Percentiles rank a stretch among this genome's conserved stretches.
These are phyloP conservation scores for Hiodon alosoides DNA, from an alignment of 2,113 vertebrate genomes.

Conservation along the genomic window DNA sequence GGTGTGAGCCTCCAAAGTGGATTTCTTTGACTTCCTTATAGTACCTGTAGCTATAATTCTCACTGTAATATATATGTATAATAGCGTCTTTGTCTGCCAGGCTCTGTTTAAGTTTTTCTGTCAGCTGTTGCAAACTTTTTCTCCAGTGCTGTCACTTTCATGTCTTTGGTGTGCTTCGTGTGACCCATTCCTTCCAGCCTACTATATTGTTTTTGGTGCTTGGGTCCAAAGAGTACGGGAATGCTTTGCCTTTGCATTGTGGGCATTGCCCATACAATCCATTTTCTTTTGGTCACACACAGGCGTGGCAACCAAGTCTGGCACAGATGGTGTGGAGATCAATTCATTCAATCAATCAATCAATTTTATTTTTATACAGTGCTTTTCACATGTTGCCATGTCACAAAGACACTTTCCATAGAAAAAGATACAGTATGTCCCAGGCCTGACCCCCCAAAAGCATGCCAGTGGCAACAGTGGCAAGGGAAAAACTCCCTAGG, in stretches of 20 bases:
- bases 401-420: no score
- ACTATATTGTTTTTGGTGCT: slow-evolving; percentile 10
- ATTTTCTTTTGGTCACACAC: slow-evolving; percentile 7
- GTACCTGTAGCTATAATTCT: no score
- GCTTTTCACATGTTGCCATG: no score
- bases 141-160: slow-evolving; percentile 8
- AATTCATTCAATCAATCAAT: no score
- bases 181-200: slow-evolving; percentile 6
- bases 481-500: no score
- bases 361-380: no score
- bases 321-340: no score
- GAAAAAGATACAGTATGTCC: no score
- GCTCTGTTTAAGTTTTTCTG: neutral
- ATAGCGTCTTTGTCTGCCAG: neutral
- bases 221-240: neutral
- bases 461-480: no score
- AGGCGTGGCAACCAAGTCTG: neutral
- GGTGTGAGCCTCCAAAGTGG: no score
- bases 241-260: neutral
- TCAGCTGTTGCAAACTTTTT: neutral
- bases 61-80: neutral
- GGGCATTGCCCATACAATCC: slow-evolving; percentile 6
- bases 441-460: no score
- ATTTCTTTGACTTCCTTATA: no score
- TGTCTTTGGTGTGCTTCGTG: neutral